Base-by-base conservation (phyloP, 2,888 invertebrate species). In the Liodrosophila aerea region DNA sequence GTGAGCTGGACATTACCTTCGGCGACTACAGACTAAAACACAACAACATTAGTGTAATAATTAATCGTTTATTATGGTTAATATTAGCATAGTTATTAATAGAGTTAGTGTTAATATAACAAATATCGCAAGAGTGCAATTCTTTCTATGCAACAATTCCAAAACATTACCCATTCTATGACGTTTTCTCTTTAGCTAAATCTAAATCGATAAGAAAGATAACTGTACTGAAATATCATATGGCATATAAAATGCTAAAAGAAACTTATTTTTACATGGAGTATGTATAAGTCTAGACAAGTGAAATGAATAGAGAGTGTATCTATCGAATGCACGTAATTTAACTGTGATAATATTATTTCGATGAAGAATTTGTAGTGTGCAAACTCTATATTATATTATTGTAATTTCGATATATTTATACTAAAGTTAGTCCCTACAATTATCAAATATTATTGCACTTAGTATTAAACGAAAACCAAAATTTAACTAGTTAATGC, bases 1-100 rank as follows among this genome's bases (percentile, higher is more conserved):
- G 77, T 84, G 8, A 84, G 84, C 45, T 89, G 89, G 89, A 85
- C 84, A 2, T 47, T 88, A 56, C 83, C 87, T 52, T 49, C 84
- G 15, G 13, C 66, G n/a, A 51, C 64, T 13, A 57, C 44, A 47
- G 80, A 77, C 18, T 75, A 75, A 46, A 44, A 33, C 15, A 18
- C 15, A 15, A 37, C 30, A 45, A n/a, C 37, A 43, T 16, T 41
- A 53, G 30, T 44, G 4, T 66, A 70, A 52, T 49, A 70, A 40
- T 59, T 66, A 46, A 46, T 59, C 34, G 37, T 73, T 76, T 70
- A 70, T 60, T 69, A 34, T 58, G 33, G 44, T 52, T 50, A 49
- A 51, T 49, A 34, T 44, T 60, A 52, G 46, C 62, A 41, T 64
- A 31, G 36, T 46, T 60, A 31, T 31, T 47, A 39, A n/a, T 52